Evolutionary conservation across 2,888 invertebrate genomes (phyloP).

Genomic region (Athetis lepigone): DNA sequence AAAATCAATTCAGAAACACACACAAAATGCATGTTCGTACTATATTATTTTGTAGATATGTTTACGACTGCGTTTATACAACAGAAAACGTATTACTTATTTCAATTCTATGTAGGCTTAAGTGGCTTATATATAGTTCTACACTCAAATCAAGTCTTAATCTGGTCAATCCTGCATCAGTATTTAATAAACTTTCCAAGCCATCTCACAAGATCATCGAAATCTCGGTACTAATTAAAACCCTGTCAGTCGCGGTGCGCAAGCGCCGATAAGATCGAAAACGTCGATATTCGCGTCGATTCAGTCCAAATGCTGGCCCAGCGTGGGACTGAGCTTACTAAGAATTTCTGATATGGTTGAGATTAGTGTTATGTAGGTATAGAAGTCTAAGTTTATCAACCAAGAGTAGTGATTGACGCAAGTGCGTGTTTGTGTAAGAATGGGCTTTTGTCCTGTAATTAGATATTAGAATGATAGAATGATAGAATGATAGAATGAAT

Average conservation of each 20-base stretch:
- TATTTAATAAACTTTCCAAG: not conserved
- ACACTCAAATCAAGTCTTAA: too few species aligned
- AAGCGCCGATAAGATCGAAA: slow-evolving; percentile 48
- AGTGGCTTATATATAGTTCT: too few species aligned
- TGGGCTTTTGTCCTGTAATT: too few species aligned
- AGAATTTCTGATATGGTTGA: slow-evolving; percentile 23
- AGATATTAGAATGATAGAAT: too few species aligned
- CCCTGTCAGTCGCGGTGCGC: slow-evolving; percentile 42
- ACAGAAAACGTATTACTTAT: not conserved
- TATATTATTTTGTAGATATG: too few species aligned
- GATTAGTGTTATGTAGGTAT: slow-evolving; percentile 8
- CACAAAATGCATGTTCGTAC: too few species aligned
- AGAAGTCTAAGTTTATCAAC: too few species aligned
- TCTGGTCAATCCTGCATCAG: not conserved
- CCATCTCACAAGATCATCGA: slow-evolving; percentile 23
- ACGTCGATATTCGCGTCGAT: slow-evolving; percentile 48
- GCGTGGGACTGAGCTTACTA: slow-evolving; percentile 40
- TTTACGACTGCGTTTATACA: not conserved
- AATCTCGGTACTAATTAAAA: slow-evolving; percentile 55
- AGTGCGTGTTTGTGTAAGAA: too few species aligned
- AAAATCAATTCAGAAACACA: too few species aligned
- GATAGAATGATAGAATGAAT: too few species aligned
- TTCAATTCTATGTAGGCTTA: too few species aligned
- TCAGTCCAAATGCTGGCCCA: slow-evolving; percentile 32
- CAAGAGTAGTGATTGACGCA: too few species aligned